phyloP scores from a whole-genome alignment of 2,888 invertebrate genomes.

The Ernsta delagoae region DNA sequence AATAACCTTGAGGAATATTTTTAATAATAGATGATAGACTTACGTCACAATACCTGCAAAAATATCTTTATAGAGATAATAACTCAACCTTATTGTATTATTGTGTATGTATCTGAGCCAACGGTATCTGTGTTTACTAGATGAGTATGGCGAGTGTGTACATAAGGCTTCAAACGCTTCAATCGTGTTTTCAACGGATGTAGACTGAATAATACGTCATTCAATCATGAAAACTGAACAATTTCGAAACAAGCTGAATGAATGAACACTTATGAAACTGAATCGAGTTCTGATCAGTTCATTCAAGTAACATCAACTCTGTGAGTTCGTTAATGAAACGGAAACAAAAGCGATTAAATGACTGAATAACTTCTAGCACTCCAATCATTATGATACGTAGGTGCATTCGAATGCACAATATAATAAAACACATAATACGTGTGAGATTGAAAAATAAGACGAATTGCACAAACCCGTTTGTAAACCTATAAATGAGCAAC shows the following conservation, averaged over 20 bases:
- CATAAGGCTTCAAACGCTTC: conserved; percentile 23
- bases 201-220: conserved; percentile 34
- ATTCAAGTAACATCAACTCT: conserved; percentile 45
- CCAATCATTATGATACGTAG: neutral
- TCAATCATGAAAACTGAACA: conserved; percentile 36
- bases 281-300: conserved; percentile 50
- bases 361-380: neutral
- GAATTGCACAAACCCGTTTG: too few relatives aligned
- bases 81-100: conserved; percentile 10
- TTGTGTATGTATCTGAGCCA: neutral
- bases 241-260: conserved; percentile 33
- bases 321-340: conserved; percentile 39
- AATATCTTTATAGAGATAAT: neutral
- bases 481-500: too few relatives aligned
- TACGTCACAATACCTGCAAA: conserved; percentile 13
- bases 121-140: conserved; percentile 21
- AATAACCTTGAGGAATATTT: neutral
- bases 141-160: conserved; percentile 1
- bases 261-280: conserved; percentile 37
- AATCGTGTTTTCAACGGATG: conserved; percentile 29
- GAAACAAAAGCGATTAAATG: conserved; percentile 38
- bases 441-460: too few relatives aligned
- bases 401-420: neutral
- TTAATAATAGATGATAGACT: neutral
- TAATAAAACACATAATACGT: neutral